Conservation (phyloP, 2,888 invertebrate genomes). For the Lomographa bimaculata region DNA sequence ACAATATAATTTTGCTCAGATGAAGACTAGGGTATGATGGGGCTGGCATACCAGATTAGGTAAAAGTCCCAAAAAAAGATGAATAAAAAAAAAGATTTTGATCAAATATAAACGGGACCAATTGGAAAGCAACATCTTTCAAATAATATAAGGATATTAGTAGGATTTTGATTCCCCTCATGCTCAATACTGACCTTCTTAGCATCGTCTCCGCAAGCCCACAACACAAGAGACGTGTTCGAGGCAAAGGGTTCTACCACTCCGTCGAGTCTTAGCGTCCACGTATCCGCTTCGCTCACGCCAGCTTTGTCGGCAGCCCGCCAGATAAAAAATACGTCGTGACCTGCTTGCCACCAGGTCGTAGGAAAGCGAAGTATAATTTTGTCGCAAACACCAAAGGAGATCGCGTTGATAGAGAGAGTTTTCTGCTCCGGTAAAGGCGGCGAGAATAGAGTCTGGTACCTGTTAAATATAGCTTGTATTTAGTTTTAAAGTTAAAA, state of each 20-base stretch:
- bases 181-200: too few species aligned
- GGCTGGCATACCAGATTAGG: too few species aligned
- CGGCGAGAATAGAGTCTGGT: background rate
- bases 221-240: slow-evolving; percentile 42
- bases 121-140: too few species aligned
- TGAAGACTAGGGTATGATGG: too few species aligned
- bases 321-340: slow-evolving; percentile 46
- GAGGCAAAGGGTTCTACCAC: slow-evolving; percentile 42
- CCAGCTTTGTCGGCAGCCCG: slow-evolving; percentile 36
- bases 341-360: background rate
- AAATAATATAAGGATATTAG: too few species aligned
- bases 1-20: too few species aligned
- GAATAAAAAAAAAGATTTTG: too few species aligned
- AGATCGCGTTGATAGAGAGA: background rate
- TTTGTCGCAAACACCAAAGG: background rate
- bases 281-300: slow-evolving; percentile 38
- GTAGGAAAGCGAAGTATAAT: background rate
- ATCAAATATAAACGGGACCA: too few species aligned
- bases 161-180: too few species aligned
- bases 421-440: background rate
- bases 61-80: too few species aligned
- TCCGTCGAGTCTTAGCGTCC: slow-evolving; percentile 44
- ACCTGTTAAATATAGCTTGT: too few species aligned
- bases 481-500: too few species aligned
- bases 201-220: slow-evolving; percentile 51